Evolutionary conservation across 2,113 vertebrate species (phyloP).

Genomic region (Neogale vison): DNA sequence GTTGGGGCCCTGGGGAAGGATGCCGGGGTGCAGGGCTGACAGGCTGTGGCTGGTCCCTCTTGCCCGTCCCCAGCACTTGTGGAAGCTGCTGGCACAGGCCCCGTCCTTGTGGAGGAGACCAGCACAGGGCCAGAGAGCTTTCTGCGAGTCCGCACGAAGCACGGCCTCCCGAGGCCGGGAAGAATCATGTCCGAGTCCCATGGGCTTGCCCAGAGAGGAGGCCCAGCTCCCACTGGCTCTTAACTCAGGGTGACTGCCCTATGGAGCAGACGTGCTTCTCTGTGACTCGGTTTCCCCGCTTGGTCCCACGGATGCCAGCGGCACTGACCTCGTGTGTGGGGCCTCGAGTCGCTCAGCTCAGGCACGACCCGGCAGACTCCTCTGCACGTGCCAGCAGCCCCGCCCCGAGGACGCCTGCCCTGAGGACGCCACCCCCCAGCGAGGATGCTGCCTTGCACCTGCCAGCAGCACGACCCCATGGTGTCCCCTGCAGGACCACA

Average conservation of each 20-base stretch:
- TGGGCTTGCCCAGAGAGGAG: neutral
- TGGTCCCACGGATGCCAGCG: neutral
- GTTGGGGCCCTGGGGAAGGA: neutral
- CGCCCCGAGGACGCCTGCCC: accelerated
- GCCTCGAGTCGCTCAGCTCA: neutral
- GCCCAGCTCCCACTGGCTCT: neutral
- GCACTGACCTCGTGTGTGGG: neutral
- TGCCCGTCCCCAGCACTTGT: neutral
- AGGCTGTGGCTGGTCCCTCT: neutral
- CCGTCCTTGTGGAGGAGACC: accelerated
- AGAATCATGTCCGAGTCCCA: neutral
- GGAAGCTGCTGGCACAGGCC: neutral
- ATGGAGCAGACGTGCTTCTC: neutral
- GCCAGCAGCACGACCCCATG: accelerated
- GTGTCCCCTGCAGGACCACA: no score
- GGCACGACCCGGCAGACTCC: accelerated
- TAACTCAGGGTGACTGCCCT: neutral
- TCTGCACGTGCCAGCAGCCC: accelerated
- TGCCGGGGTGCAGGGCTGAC: neutral
- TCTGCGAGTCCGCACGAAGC: neutral
- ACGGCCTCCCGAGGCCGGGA: neutral
- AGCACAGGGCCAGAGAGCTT: neutral
- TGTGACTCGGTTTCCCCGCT: neutral
- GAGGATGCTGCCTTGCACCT: accelerated
- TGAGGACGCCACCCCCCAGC: accelerated